Percentiles rank a stretch among this genome's conserved stretches.
Evolutionary conservation across 2,113 vertebrate genomes (phyloP).

Genomic region (Acrocephalus kingi): DNA sequence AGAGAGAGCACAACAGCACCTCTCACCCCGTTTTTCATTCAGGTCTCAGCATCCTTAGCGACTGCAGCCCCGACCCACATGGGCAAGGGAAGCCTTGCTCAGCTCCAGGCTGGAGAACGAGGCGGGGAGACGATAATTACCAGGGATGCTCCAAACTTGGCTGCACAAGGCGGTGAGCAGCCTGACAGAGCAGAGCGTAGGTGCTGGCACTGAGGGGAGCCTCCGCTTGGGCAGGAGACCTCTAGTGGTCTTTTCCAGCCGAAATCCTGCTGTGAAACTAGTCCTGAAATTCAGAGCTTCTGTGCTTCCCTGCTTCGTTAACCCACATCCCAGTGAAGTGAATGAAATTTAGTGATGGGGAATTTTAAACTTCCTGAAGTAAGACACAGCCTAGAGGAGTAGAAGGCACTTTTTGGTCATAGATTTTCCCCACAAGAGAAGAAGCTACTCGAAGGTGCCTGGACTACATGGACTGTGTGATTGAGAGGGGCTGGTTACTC

Average conservation of each 20-base stretch:
- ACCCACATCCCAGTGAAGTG: background rate
- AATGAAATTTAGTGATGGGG: background rate
- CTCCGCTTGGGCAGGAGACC: background rate
- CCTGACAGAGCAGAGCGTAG: background rate
- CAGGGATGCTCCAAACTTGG: background rate
- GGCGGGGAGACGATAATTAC: fast-evolving
- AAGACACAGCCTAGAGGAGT: background rate
- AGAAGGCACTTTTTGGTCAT: background rate
- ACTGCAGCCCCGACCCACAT: background rate
- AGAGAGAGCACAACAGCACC: background rate
- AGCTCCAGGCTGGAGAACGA: background rate
- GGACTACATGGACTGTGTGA: background rate
- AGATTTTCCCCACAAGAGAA: background rate
- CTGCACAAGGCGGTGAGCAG: background rate
- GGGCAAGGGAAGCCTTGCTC: background rate
- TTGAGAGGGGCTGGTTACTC: background rate
- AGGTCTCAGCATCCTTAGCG: background rate
- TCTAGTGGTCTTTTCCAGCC: background rate
- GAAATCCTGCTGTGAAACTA: background rate
- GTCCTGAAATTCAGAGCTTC: background rate
- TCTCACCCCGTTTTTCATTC: background rate
- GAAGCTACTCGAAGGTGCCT: background rate
- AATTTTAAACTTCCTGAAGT: background rate
- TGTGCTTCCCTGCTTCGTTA: fast-evolving
- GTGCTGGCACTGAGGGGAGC: background rate